Conservation (phyloP, 2,888 invertebrate species). For the Phanerotoma sp. region DNA sequence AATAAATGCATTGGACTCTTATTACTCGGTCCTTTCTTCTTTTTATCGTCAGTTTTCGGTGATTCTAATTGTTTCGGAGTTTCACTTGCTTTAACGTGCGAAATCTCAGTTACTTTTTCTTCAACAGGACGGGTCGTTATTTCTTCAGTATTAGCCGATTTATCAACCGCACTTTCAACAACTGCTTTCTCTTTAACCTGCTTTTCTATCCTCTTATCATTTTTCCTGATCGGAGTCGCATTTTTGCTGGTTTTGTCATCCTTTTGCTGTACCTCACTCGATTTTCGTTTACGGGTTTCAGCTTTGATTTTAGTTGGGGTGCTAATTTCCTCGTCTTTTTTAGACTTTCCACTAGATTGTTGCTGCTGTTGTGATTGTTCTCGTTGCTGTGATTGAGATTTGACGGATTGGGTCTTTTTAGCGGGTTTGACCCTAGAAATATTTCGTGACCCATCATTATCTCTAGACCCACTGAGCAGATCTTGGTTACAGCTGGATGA, state of each 20-base stretch:
- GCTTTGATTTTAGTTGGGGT: slow-evolving; percentile 53
- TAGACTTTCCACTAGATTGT: slow-evolving; percentile 52
- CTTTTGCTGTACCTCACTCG: slow-evolving; percentile 46
- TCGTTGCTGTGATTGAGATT: slow-evolving; percentile 51
- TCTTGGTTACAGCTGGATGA: slow-evolving; percentile 44
- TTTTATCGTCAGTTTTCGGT: slow-evolving; percentile 43
- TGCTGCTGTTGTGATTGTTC: slow-evolving; percentile 43
- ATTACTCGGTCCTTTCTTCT: slow-evolving; percentile 40
- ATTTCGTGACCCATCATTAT: slow-evolving; percentile 57
- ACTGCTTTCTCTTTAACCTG: slow-evolving; percentile 25
- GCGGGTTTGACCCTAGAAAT: slow-evolving; percentile 52
- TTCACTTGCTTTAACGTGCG: no score
- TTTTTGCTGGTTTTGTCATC: slow-evolving; percentile 53
- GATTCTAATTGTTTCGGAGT: slow-evolving; percentile 27
- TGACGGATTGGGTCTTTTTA: slow-evolving; percentile 45
- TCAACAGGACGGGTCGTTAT: no score
- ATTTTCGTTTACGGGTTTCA: slow-evolving; percentile 55
- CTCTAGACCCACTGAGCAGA: slow-evolving; percentile 55
- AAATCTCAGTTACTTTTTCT: no score
- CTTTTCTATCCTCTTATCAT: slow-evolving; percentile 47
- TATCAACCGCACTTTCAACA: slow-evolving; percentile 13
- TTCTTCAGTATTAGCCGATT: slow-evolving; percentile 26
- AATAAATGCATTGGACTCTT: slow-evolving; percentile 48
- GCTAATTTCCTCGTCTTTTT: slow-evolving; percentile 44
- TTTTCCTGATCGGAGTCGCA: slow-evolving; percentile 49